phyloP scores from a whole-genome alignment of 2,797 vertebrate genomes.

The Natrix natrix region DNA sequence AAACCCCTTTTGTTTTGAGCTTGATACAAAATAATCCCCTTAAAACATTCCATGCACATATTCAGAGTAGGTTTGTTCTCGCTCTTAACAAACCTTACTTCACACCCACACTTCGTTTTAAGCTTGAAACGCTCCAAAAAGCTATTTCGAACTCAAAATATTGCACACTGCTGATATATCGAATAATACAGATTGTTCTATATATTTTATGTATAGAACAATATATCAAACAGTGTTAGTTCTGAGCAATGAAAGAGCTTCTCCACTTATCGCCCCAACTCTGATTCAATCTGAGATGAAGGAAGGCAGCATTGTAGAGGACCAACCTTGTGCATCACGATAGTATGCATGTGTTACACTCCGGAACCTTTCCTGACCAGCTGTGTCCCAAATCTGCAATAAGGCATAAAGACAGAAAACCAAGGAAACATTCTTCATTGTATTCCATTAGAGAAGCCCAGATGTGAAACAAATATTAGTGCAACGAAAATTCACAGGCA shows the following conservation, averaged over 20 bases:
- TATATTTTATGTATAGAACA: neutral
- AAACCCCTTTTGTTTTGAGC: neutral
- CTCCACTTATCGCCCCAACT: neutral
- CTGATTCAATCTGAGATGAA: neutral
- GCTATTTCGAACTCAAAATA: neutral
- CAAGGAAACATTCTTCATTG: neutral
- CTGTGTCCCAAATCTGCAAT: slow-evolving; percentile 95
- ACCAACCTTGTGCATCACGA: slow-evolving; percentile 94
- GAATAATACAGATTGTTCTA: neutral
- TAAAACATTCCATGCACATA: neutral
- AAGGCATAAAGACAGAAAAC: neutral
- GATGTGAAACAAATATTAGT: accelerated
- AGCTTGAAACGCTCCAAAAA: neutral
- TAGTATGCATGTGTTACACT: slow-evolving; percentile 98
- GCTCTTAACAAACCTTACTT: neutral
- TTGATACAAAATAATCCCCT: neutral
- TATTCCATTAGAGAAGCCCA: neutral
- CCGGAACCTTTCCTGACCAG: slow-evolving; percentile 96
- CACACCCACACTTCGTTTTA: neutral
- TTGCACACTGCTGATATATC: neutral
- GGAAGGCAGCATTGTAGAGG: neutral
- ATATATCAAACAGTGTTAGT: neutral
- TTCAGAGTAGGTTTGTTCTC: neutral
- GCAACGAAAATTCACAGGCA: neutral
- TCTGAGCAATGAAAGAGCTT: neutral